phyloP scores from a whole-genome alignment of 1,140 invertebrate species.

The Gonatopus flavifemur region DNA sequence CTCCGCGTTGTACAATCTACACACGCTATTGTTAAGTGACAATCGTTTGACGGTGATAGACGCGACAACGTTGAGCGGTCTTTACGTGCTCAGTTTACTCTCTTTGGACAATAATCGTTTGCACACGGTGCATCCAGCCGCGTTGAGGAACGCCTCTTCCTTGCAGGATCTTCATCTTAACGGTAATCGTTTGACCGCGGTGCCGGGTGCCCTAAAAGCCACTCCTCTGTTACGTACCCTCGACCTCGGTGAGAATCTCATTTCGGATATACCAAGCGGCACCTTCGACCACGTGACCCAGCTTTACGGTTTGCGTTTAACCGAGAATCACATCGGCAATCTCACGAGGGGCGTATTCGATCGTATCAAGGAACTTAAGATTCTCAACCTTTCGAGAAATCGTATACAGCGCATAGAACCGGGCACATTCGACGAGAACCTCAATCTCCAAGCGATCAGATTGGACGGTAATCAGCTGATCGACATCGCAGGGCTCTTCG shows the following conservation, averaged over 20 bases:
- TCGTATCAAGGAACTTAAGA: conserved; percentile 80
- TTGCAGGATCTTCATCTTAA: conserved; percentile 87
- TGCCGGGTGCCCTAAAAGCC: conserved; percentile 82
- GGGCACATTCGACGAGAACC: conserved; percentile 81
- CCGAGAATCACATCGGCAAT: conserved; percentile 86
- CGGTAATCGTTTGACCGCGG: conserved; percentile 78
- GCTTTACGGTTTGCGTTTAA: conserved; percentile 80
- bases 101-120: conserved; percentile 85
- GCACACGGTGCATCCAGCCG: conserved; percentile 73
- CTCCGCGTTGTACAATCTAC: conserved; percentile 75
- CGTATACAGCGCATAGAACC: conserved; percentile 83
- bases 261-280: conserved; percentile 78
- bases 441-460: conserved; percentile 82
- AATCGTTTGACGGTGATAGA: conserved; percentile 81
- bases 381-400: conserved; percentile 85
- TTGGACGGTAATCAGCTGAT: conserved; percentile 86
- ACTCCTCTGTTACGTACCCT: conserved; percentile 81
- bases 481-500: conserved; percentile 82
- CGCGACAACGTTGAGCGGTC: conserved; percentile 74
- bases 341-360: conserved; percentile 81
- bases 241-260: conserved; percentile 87
- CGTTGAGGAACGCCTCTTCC: conserved; percentile 81
- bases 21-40: conserved; percentile 82
- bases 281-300: conserved; percentile 78
- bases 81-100: conserved; percentile 75